phyloP scores from a whole-genome alignment of 1,140 invertebrate genomes.

The Brachionus rotundiformis region DNA sequence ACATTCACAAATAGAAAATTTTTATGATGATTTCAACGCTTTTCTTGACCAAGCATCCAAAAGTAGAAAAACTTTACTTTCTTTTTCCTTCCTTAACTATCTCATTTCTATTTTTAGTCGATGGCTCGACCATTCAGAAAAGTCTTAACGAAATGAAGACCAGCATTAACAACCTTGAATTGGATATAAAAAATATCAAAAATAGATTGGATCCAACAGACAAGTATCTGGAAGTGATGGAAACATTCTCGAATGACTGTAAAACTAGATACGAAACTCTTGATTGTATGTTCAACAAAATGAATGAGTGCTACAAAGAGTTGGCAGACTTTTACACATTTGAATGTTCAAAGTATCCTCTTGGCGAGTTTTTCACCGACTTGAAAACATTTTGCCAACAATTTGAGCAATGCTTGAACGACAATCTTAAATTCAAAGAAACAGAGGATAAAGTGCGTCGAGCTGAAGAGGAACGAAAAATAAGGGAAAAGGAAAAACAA shows the following conservation, averaged over 20 bases:
- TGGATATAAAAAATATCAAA: slow-evolving; percentile 74
- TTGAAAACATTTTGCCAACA: slow-evolving; percentile 91
- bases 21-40: slow-evolving; percentile 77
- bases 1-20: slow-evolving; percentile 79
- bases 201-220: slow-evolving; percentile 77
- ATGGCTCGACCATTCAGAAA: slow-evolving; percentile 81
- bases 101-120: slow-evolving; percentile 68
- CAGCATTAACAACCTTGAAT: slow-evolving; percentile 80
- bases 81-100: too few relatives aligned
- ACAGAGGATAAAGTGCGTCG: slow-evolving; percentile 81
- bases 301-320: slow-evolving; percentile 80
- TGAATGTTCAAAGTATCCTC: slow-evolving; percentile 86
- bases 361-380: slow-evolving; percentile 94
- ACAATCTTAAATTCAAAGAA: slow-evolving; percentile 80
- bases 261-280: slow-evolving; percentile 81
- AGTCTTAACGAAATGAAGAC: slow-evolving; percentile 81
- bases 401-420: slow-evolving; percentile 76
- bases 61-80: slow-evolving; percentile 55
- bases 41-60: slow-evolving; percentile 71
- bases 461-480: slow-evolving; percentile 78
- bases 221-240: slow-evolving; percentile 80
- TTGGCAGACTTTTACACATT: slow-evolving; percentile 88
- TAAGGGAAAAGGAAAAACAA: slow-evolving; percentile 72
- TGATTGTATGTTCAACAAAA: slow-evolving; percentile 88
- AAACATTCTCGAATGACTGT: slow-evolving; percentile 70